Evolutionary conservation across 2,113 vertebrate species (phyloP).

Genomic region (Pseudorhombus dupliciocellatus): DNA sequence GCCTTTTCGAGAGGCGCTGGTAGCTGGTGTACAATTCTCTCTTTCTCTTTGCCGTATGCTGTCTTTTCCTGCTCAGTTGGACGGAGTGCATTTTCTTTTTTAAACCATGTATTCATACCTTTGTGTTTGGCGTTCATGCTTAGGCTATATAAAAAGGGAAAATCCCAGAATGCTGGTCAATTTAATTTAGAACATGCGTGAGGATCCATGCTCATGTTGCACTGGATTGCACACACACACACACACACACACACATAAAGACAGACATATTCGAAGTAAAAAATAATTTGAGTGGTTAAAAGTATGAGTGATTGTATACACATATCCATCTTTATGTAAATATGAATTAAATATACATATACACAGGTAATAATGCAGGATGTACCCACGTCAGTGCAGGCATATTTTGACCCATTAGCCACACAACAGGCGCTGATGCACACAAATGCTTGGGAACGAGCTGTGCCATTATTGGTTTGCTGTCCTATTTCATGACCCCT

Average conservation of each 20-base stretch:
- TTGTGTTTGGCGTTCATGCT: conserved; percentile 1
- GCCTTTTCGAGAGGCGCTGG: conserved; percentile 56
- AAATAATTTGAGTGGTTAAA: neutral
- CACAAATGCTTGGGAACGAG: conserved; percentile 57
- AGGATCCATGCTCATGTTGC: conserved; percentile 4
- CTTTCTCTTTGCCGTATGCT: conserved; percentile 52
- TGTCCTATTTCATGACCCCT: conserved; percentile 68
- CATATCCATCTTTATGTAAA: neutral
- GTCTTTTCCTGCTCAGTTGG: conserved; percentile 27
- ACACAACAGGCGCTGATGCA: conserved; percentile 43
- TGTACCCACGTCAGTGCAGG: conserved; percentile 20
- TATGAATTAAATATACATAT: neutral
- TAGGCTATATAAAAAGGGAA: neutral
- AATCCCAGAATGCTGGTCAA: neutral
- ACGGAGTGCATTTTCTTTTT: conserved; percentile 39
- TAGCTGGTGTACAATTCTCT: conserved; percentile 53
- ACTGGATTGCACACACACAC: neutral
- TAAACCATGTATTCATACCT: conserved; percentile 12
- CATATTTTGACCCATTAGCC: conserved; percentile 55
- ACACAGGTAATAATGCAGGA: conserved; percentile 4
- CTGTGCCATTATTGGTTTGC: conserved; percentile 69
- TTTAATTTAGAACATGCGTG: conserved; percentile 18
- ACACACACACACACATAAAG: too few species aligned
- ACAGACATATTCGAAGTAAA: too few species aligned
- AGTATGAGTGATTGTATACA: neutral